phyloP scores from a whole-genome alignment of 2,888 invertebrate genomes.

The Gortyna flavago region DNA sequence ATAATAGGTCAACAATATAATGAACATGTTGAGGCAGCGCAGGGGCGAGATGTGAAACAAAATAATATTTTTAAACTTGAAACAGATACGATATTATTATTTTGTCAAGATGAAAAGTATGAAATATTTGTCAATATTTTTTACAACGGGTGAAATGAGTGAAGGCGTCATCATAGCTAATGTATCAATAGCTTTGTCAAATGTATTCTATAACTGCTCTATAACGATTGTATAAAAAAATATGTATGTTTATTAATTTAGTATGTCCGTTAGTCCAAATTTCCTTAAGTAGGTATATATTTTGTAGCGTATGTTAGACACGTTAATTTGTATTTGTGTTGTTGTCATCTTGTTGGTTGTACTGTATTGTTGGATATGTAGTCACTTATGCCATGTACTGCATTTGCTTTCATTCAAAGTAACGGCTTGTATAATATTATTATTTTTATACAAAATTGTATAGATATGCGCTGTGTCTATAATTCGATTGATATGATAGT shows the following conservation, averaged over 20 bases:
- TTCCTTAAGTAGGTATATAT: constrained; percentile 54
- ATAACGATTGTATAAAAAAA: constrained; percentile 18
- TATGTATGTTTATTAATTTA: constrained; percentile 55
- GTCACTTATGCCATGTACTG: constrained; percentile 58
- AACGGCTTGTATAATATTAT: constrained; percentile 80
- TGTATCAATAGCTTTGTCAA: constrained; percentile 10
- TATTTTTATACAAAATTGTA: constrained; percentile 75
- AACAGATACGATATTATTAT: constrained; percentile 40
- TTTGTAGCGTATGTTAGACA: constrained; percentile 62
- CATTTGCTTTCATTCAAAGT: constrained; percentile 66
- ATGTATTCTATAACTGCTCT: constrained; percentile 8
- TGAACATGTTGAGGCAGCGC: constrained; percentile 55
- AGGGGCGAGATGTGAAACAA: constrained; percentile 12
- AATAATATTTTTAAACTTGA: constrained; percentile 45
- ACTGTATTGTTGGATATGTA: constrained; percentile 62
- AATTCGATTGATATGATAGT: constrained; percentile 69
- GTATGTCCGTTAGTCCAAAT: constrained; percentile 66
- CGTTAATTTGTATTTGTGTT: constrained; percentile 71
- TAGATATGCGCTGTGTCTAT: constrained; percentile 76
- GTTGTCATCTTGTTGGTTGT: constrained; percentile 69
- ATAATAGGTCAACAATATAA: constrained; percentile 54
- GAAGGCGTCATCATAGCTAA: background rate
- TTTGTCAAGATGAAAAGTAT: constrained; percentile 32
- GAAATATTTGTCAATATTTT: constrained; percentile 41
- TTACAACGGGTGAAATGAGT: constrained; percentile 12